A percentile compares a stretch with the other conserved stretches of the same genome.
phyloP scores from a whole-genome alignment of 2,797 vertebrate species.

The Myotis vivesi region DNA sequence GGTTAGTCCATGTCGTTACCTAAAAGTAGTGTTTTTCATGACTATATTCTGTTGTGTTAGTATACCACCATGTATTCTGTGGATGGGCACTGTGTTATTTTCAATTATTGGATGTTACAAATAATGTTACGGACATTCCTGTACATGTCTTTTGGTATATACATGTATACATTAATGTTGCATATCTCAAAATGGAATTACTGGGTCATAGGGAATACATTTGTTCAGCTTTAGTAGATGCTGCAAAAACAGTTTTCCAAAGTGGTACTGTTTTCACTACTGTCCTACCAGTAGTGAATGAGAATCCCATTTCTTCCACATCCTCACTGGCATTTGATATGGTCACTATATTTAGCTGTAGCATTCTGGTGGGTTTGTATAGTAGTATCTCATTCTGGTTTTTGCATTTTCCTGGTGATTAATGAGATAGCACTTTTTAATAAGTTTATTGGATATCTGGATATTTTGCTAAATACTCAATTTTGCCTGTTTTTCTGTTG shows the following conservation, averaged over 20 bases:
- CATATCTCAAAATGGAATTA: not conserved
- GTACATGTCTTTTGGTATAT: not conserved
- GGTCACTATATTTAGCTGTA: not conserved
- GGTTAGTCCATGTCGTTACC: not conserved
- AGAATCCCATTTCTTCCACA: not conserved
- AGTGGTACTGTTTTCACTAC: not conserved
- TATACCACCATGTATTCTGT: not conserved
- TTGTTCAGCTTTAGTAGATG: not conserved
- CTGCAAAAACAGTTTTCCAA: not conserved
- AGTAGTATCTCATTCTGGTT: not conserved
- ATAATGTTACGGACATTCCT: not conserved
- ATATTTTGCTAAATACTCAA: not conserved
- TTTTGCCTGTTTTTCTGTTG: constrained; percentile 14
- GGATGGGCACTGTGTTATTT: not conserved
- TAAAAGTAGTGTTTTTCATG: not conserved
- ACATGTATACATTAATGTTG: not conserved
- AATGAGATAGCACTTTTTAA: not conserved
- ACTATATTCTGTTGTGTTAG: not conserved
- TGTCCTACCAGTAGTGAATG: not conserved
- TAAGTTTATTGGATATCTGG: not conserved
- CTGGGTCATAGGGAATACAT: not conserved
- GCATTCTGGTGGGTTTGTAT: not conserved
- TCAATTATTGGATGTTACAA: not conserved
- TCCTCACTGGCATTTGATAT: not conserved
- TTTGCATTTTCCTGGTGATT: not conserved